These are phyloP conservation scores for Chrysodeixis includens DNA, from an alignment of 2,888 invertebrate species.

Conservation along the genomic window DNA sequence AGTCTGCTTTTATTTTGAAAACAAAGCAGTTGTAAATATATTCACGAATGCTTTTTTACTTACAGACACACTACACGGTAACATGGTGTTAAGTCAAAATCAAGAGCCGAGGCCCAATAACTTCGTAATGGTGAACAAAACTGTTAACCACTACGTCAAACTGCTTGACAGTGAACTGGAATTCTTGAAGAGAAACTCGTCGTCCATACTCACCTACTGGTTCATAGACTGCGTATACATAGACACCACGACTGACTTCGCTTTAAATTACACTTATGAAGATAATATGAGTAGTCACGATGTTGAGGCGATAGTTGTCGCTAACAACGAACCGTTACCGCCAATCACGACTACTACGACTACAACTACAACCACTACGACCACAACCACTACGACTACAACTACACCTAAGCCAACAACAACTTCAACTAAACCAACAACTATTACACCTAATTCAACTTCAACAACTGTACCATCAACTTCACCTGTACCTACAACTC, in stretches of 20 bases:
- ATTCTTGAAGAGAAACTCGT: conserved; percentile 86
- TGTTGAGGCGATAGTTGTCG: conserved; percentile 92
- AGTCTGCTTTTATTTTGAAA: background rate
- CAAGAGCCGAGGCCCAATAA: conserved; percentile 86
- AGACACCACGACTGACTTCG: conserved; percentile 90
- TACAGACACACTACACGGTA: conserved; percentile 92
- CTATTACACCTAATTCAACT: conserved; percentile 41
- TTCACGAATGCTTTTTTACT: conserved; percentile 39
- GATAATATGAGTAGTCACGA: conserved; percentile 89
- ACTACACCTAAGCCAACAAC: conserved; percentile 45
- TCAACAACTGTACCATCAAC: conserved; percentile 39
- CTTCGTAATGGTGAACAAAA: conserved; percentile 91
- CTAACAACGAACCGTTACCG: conserved; percentile 90
- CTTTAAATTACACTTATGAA: conserved; percentile 91
- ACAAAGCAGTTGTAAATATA: background rate
- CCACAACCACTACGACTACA: conserved; percentile 50
- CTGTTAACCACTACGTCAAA: conserved; percentile 89
- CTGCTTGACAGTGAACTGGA: conserved; percentile 90
- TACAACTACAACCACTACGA: conserved; percentile 69
- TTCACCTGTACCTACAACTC: conserved; percentile 44
- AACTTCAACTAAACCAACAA: conserved; percentile 54
- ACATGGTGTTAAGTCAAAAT: conserved; percentile 90
- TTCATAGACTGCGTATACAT: conserved; percentile 93
- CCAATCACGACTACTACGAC: conserved; percentile 77
- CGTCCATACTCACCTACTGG: conserved; percentile 92